phyloP scores from a whole-genome alignment of 2,888 invertebrate genomes.

The Antheraea yamamai region DNA sequence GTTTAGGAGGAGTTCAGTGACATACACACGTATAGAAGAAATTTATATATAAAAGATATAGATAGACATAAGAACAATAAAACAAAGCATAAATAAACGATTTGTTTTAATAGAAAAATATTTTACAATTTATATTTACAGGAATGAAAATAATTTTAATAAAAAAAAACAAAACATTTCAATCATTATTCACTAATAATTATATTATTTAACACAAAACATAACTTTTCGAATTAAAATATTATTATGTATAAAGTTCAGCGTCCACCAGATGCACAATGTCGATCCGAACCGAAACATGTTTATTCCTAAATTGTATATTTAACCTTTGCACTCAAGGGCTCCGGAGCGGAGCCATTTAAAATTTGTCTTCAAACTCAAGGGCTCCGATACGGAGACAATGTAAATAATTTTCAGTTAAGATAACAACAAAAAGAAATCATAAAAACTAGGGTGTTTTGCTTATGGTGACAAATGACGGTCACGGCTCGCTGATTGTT shows the following conservation, averaged over 20 bases:
- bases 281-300: background rate
- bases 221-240: background rate
- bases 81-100: background rate
- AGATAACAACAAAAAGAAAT: too few relatives aligned
- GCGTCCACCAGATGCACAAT: background rate
- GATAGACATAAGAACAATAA: background rate
- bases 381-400: too few relatives aligned
- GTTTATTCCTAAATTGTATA: background rate
- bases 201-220: background rate
- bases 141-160: background rate
- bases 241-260: background rate
- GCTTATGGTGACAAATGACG: too few relatives aligned
- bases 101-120: background rate
- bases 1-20: too few relatives aligned
- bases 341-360: too few relatives aligned
- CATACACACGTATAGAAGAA: too few relatives aligned
- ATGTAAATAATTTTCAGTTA: too few relatives aligned
- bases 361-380: too few relatives aligned
- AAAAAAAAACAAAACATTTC: background rate
- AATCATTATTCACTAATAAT: background rate
- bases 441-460: too few relatives aligned
- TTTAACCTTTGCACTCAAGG: too few relatives aligned
- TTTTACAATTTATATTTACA: slow-evolving; percentile 8
- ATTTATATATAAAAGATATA: too few relatives aligned
- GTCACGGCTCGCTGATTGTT: too few relatives aligned